A percentile compares a stretch with the other conserved stretches of the same genome.
phyloP scores from a whole-genome alignment of 2,113 vertebrate species.

The Platysteira castanea region DNA sequence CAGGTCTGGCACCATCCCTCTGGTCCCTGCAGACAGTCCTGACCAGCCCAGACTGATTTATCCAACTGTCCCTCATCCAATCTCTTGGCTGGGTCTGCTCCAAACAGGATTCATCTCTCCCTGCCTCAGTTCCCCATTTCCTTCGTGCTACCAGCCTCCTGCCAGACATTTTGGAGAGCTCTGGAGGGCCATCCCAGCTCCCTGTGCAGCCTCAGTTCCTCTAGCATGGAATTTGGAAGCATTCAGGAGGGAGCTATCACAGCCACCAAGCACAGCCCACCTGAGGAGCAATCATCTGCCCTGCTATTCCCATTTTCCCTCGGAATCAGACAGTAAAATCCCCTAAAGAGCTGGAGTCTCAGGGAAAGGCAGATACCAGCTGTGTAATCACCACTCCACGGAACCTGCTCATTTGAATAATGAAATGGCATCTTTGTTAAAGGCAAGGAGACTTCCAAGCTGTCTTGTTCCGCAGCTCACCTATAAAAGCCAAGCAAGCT shows the following conservation, averaged over 20 bases:
- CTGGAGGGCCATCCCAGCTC: neutral
- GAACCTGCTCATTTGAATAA: conserved; percentile 51
- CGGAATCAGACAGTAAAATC: neutral
- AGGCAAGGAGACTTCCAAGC: conserved; percentile 35
- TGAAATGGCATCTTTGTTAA: conserved; percentile 20
- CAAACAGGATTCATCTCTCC: neutral
- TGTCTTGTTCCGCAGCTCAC: conserved; percentile 22
- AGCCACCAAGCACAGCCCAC: neutral
- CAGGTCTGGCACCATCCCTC: neutral
- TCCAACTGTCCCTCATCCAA: neutral
- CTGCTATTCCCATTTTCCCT: neutral
- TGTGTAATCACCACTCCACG: neutral
- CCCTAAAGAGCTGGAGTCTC: neutral
- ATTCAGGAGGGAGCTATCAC: neutral
- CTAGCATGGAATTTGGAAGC: neutral
- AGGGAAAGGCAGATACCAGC: conserved; percentile 10
- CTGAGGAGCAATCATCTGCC: neutral
- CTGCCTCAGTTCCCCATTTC: conserved; percentile 6
- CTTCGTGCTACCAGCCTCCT: neutral
- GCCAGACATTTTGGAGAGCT: neutral
- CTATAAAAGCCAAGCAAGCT: conserved; percentile 43
- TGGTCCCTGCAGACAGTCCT: neutral
- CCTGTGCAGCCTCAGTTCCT: neutral
- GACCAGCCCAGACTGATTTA: neutral
- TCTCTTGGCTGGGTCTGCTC: neutral